Conservation (phyloP, 2,113 vertebrate species). For the Mystacornis crossleyi region DNA sequence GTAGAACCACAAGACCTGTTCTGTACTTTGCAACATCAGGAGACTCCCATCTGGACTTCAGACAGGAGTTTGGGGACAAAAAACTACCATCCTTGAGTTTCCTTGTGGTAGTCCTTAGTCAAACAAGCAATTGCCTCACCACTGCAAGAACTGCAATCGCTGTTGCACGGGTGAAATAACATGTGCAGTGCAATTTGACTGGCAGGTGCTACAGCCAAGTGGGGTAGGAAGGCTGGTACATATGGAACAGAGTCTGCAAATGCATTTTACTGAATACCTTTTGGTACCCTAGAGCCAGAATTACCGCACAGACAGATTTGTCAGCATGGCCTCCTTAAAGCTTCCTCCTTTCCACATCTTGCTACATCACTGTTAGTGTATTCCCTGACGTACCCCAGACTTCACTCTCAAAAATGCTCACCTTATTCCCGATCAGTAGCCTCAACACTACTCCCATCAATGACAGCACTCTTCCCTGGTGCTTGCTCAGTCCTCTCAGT, state of each 20-base stretch:
- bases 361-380: not conserved
- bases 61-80: not conserved
- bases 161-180: not conserved
- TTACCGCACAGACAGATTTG: not conserved
- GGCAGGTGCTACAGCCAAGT: not conserved
- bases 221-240: not conserved
- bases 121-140: not conserved
- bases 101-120: not conserved
- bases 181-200: not conserved
- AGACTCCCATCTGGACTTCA: not conserved
- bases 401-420: not conserved
- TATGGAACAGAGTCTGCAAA: not conserved
- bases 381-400: not conserved
- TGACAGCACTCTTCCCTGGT: not conserved
- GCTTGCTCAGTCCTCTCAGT: not conserved
- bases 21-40: not conserved
- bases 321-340: not conserved
- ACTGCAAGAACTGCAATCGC: not conserved
- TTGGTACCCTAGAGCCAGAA: not conserved
- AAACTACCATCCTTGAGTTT: not conserved
- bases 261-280: not conserved
- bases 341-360: not conserved
- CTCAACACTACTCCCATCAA: not conserved
- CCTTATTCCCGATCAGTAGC: not conserved
- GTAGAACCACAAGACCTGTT: not conserved